Evolutionary conservation across 53 echinoderm and acorn worm species (phyloP), one percentile per base, ranked within the genome.

Genomic region (Holothuria scabra): DNA sequence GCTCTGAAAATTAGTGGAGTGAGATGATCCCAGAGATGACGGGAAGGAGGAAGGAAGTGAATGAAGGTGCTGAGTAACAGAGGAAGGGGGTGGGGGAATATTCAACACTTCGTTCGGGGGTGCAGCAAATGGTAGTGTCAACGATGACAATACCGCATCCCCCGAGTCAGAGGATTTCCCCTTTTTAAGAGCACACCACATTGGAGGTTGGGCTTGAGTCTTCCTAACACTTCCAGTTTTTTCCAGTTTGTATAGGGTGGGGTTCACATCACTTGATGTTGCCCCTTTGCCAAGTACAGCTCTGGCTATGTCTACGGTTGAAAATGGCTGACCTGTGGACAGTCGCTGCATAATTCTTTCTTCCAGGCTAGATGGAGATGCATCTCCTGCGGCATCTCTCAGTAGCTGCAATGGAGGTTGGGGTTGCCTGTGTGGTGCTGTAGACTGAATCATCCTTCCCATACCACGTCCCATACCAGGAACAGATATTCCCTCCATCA

Each of bases 201-300:
- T 79, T 67, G 89, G 89, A 58, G 89, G 89, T 68, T 79, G 66
- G 8, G 33, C 48, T 41, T 84, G 79, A 65, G 68, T 85, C 81
- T 85, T 85, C 30, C 66, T 48, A 48, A 87, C 81, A 31, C 83
- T 75, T 32, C 93, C 93, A 22, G 84, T 86, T 56, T 79, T 52
- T 19, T 84, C 86, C 82, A 95, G 74, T 52, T 84, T 59, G 69
- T 93, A 93, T 32, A 95, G 30, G 13, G 93, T 95, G 18, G 91
- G 93, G 75, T 95, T 93, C 65, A 95, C 84, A 28, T 95, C 93
- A 28, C 72, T 79, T 24, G 81, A 58, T 12, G 86, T 14, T 0
- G 75, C 64, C 10, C 81, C 80, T 38, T 86, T 81, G 16, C 95
- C 90, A 5, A 56, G 19, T 10, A 93, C 83, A 21, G 91, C 83